phyloP scores from a whole-genome alignment of 92 coral and sea anemone species.

The Palythoa grandis region DNA sequence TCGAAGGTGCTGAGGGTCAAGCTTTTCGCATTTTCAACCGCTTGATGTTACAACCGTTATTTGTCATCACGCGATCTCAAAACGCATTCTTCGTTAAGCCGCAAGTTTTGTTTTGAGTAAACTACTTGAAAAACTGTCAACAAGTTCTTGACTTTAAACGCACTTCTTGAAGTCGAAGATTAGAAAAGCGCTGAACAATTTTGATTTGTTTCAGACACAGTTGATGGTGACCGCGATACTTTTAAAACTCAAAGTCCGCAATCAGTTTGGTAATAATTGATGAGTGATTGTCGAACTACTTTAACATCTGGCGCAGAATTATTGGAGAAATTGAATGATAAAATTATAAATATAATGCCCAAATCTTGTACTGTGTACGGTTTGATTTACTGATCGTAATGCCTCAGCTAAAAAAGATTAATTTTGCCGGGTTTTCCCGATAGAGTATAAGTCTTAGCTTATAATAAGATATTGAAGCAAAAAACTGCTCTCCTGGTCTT shows the following conservation, averaged over 20 bases:
- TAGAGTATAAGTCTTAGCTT: background rate
- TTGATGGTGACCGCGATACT: background rate
- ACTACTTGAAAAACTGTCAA: constrained; percentile 8
- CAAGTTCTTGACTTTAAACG: background rate
- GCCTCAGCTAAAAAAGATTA: background rate
- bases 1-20: background rate
- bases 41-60: background rate
- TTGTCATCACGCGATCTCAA: background rate
- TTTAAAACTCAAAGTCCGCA: background rate
- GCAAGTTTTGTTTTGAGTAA: background rate
- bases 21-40: background rate
- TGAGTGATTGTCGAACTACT: background rate
- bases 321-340: background rate
- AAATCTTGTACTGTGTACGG: background rate
- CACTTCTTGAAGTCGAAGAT: background rate
- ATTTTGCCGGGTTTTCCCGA: background rate
- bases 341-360: too few relatives aligned
- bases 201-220: background rate
- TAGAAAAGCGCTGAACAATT: background rate
- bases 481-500: background rate
- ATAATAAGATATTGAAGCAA: background rate
- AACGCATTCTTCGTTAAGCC: background rate
- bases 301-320: background rate
- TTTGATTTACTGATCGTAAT: background rate
- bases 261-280: background rate